A percentile compares a stretch with the other conserved stretches of the same genome.
Conservation (phyloP, 2,888 invertebrate species). For the Therioaphis trifolii region DNA sequence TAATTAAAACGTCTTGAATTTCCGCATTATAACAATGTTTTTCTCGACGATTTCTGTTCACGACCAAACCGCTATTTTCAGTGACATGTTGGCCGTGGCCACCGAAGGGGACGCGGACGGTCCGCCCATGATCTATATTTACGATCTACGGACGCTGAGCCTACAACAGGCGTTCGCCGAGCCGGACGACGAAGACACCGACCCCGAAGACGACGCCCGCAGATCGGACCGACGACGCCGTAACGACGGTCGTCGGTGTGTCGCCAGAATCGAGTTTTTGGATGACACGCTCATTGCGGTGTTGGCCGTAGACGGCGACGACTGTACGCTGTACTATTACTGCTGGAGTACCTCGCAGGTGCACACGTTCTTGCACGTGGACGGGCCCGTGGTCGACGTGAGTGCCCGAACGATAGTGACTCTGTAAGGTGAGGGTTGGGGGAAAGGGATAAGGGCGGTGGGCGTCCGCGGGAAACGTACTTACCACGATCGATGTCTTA, state of each 20-base stretch:
- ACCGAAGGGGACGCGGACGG: conserved; percentile 72
- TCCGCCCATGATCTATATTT: conserved; percentile 77
- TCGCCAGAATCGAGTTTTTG: conserved; percentile 77
- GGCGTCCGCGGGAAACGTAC: no score
- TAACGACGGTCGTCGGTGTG: no score
- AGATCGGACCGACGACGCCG: conserved; percentile 74
- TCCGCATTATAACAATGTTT: no score
- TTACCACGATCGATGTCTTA: no score
- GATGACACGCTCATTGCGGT: conserved; percentile 82
- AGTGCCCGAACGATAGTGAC: no score
- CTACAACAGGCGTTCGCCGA: conserved; percentile 76
- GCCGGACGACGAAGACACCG: conserved; percentile 73
- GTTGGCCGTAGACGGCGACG: conserved; percentile 76
- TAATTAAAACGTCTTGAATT: no score
- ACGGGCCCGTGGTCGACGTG: conserved; percentile 76
- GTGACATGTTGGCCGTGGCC: conserved; percentile 69
- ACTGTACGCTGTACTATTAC: conserved; percentile 84
- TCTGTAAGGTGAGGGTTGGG: no score
- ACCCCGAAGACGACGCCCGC: no score
- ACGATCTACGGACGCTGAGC: conserved; percentile 78
- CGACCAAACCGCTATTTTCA: no score
- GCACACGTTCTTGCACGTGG: conserved; percentile 73
- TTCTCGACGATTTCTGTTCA: no score
- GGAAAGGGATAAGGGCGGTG: no score
- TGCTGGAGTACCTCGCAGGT: conserved; percentile 85